Percentiles rank a stretch among this genome's conserved stretches.
Conservation (phyloP, 2,888 invertebrate species). For the Elgonia sp. region DNA sequence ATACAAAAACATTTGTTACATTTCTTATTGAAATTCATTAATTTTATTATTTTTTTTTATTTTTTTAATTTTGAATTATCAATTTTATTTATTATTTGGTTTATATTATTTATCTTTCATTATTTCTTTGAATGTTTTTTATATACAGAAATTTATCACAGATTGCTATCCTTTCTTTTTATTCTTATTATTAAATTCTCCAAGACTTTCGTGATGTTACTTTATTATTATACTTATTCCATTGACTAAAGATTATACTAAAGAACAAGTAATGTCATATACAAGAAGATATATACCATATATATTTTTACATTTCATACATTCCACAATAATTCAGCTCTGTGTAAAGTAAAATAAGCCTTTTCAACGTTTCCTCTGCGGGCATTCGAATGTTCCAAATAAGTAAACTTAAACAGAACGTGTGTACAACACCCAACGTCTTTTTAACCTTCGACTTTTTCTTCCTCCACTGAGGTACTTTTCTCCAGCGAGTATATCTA, state of each 20-base stretch:
- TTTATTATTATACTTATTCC: constrained; percentile 30
- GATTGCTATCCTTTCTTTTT: no score
- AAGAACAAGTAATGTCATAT: constrained; percentile 37
- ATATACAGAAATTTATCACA: no score
- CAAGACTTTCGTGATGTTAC: constrained; percentile 11
- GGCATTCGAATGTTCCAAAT: constrained; percentile 60
- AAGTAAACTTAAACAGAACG: constrained; percentile 64
- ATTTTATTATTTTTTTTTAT: no score
- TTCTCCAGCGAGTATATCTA: not conserved
- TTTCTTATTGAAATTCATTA: no score
- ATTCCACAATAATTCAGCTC: constrained; percentile 62
- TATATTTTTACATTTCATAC: constrained; percentile 54
- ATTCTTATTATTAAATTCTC: no score
- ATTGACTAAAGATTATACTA: not conserved
- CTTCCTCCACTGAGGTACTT: constrained; percentile 46
- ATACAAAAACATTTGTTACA: no score
- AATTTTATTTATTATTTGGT: no score
- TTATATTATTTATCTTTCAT: no score
- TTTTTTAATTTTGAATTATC: no score
- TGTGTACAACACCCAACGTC: constrained; percentile 60
- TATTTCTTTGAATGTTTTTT: no score
- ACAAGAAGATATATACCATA: constrained; percentile 34
- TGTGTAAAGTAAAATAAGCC: constrained; percentile 47
- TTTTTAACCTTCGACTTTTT: constrained; percentile 69
- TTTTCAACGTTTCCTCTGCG: constrained; percentile 55